Conservation (phyloP, 1,140 invertebrate species). For the Aphis craccivora region DNA sequence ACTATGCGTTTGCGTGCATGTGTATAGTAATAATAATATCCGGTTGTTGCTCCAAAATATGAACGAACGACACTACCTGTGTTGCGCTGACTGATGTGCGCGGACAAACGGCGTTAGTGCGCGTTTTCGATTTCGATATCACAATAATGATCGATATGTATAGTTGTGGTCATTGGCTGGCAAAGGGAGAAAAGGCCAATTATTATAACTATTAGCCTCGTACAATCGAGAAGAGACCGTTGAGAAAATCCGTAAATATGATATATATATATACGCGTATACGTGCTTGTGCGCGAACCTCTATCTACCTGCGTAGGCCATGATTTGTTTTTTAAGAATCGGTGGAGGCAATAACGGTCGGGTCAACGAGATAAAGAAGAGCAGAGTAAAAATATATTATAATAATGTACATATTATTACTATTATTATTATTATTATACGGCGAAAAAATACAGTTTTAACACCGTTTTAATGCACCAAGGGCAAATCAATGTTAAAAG, state of each 20-base stretch:
- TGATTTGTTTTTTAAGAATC: conserved; percentile 16
- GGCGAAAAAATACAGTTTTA: conserved; percentile 2
- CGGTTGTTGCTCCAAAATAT: not conserved
- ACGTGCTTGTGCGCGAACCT: not conserved
- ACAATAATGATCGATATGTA: not conserved
- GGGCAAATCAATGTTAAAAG: conserved; percentile 56
- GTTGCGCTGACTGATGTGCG: conserved; percentile 21
- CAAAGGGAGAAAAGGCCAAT: conserved; percentile 48
- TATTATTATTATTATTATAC: conserved; percentile 7
- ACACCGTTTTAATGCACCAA: conserved; percentile 16
- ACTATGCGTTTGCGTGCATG: not conserved
- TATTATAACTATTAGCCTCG: not conserved
- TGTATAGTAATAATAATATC: not conserved
- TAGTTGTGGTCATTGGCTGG: not conserved
- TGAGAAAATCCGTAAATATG: not conserved
- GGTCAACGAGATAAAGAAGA: conserved; percentile 40
- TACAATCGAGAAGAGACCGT: not conserved
- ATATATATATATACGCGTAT: not conserved
- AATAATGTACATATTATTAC: conserved; percentile 17
- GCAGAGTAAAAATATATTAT: conserved; percentile 21
- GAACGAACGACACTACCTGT: not conserved
- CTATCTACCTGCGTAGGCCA: not conserved
- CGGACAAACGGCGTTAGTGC: not conserved
- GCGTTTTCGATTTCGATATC: conserved; percentile 24
- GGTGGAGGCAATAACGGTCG: not conserved